Base-by-base conservation (phyloP, 2,797 vertebrate species). In the Trachops cirrhosus region DNA sequence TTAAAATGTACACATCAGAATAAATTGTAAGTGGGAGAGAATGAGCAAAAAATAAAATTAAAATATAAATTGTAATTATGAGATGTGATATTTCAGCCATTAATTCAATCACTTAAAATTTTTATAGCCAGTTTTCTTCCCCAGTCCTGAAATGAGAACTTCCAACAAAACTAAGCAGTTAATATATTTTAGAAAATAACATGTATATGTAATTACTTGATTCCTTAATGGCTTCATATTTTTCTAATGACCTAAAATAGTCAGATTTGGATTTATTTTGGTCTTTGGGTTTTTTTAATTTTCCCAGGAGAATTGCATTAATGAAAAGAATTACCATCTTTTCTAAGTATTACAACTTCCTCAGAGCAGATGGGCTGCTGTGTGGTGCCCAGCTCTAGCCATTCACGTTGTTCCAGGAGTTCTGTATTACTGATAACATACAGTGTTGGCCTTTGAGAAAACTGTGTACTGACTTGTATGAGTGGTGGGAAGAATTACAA, bases 41-140 rank as follows among this genome's bases (percentile, higher is more conserved):
- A 83, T 86, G 46, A 86, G 32, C 48, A 57, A 75, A 92, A 93
- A 89, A 44, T 68, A 79, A 87, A 86, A 77, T 86, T 68, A 79
- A 87, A 86, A 71, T 90, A 24, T 46, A 83, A 87, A 78, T 90
- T 86, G 18, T 59, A 84, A 87, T 86, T 89, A 59, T 21, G 32
- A 73, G 41, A 32, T 52, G 1, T 74, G n/a, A 82, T 48, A 54
- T 88, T 80, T 92, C 22, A 62, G 10, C 32, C 9, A 44, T 87
- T 90, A 62, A 54, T 95, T 88, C 80, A 32, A 48, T 82, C 37
- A 78, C 57, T 75, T 91, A 21, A 91, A 3, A 85, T 87, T 50
- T 84, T 9, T 92, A 0, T 52, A 68, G 71, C 16, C 9, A 11
- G 44, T 74, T 85, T 82, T 70, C 15, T 91, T 64, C 29, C 11